A percentile compares a stretch with the other conserved stretches of the same genome.
phyloP scores from a whole-genome alignment of 2,888 invertebrate species.

The Argynnis bischoffii region DNA sequence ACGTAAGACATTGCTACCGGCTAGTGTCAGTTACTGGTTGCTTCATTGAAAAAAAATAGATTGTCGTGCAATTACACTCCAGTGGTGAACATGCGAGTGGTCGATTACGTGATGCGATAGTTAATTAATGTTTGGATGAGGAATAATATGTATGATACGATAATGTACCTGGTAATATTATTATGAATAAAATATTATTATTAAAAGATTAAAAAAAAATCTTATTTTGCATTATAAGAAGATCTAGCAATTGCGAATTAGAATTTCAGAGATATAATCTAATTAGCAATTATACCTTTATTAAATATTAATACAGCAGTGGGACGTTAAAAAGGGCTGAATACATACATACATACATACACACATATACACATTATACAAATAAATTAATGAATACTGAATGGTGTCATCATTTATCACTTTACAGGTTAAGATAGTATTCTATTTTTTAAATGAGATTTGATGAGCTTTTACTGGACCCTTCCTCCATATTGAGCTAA shows the following conservation, averaged over 20 bases:
- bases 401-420: no score
- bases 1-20: slow-evolving; percentile 70
- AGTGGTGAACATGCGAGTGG: slow-evolving; percentile 47
- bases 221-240: not conserved
- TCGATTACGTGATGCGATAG: slow-evolving; percentile 47
- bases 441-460: no score
- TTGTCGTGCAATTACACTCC: slow-evolving; percentile 47
- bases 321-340: no score
- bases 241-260: not conserved
- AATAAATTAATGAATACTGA: no score
- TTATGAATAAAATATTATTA: not conserved
- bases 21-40: slow-evolving; percentile 67
- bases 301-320: no score
- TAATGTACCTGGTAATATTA: slow-evolving; percentile 2
- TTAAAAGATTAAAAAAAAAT: not conserved
- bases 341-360: no score
- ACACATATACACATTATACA: no score
- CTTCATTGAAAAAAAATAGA: slow-evolving; percentile 44
- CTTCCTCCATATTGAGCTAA: no score
- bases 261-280: not conserved
- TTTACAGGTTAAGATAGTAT: no score
- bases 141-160: slow-evolving; percentile 16
- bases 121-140: slow-evolving; percentile 42
- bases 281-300: slow-evolving; percentile 2
- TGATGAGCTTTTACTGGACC: no score